Base-by-base conservation (phyloP, 2,888 invertebrate species). In the Cremastobaeus sp. region DNA sequence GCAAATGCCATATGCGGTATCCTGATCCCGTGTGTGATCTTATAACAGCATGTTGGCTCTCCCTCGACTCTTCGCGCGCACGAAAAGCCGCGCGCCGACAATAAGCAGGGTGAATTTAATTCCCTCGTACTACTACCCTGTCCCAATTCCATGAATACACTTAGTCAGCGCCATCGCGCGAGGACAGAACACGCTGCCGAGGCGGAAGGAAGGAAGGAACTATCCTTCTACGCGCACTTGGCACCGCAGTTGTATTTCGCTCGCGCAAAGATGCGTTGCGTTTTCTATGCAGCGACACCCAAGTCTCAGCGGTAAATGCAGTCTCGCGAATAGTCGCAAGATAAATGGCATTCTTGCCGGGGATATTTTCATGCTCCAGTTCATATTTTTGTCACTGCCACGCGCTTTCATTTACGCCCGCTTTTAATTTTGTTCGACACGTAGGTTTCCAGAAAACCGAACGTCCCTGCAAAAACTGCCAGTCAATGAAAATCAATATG, bases 21-120 rank as follows among this genome's bases (percentile, higher is more conserved):
- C 48, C 41, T 48, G 74, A 74, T 64, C 59, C 74, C 50, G 65
- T 34, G 74, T 65, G 74, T 76, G 76, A 76, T 78, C 77, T 78
- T 77, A 76, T 76, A 78, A 76, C 76, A 74, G 66, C 77, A 62
- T 72, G 74, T 60, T 70, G 64, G 62, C 43, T 68, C 71, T 66
- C 78, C 76, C 74, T 72, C 39, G 76, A 69, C 62, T 77, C 78
- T 66, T 41, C 74, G 50, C 55, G 50, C 59, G 60, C 66, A 71
- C 68, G 78, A 75, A 81, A 82, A 81, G 78, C 82, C 79, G 76
- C 74, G 69, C 78, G 79, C 64, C 75, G 66, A 74, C 77, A 78
- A 80, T 81, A 81, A 83, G 79, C 78, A 76, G 82, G 80, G 80
- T 82, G 82, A 82, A 83, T 83, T 83, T 83, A 83, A 83, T 83